Conservation (phyloP, 2,113 vertebrate species). For the Zeus faber region DNA sequence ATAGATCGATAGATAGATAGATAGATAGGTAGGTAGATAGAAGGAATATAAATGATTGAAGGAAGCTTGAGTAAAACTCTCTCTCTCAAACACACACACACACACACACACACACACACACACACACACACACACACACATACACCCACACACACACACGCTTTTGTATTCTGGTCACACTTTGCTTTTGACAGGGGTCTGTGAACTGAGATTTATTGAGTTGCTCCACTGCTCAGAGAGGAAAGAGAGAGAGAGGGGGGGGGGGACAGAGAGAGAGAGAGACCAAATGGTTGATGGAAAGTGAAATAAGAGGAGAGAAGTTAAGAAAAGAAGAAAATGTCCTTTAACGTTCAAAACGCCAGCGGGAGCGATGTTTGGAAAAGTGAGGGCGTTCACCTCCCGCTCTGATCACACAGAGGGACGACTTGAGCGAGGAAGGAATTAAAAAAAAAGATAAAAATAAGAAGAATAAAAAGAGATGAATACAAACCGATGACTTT, state of each 20-base stretch:
- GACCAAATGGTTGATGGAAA: neutral
- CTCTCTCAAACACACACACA: constrained; percentile 8
- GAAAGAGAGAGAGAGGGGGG: neutral
- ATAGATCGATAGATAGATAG: no score
- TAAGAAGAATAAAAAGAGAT: no score
- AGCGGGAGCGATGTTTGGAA: no score
- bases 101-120: neutral
- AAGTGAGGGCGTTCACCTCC: no score
- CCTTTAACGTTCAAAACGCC: no score
- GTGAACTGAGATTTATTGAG: neutral
- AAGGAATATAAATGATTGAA: neutral
- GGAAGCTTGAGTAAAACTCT: neutral
- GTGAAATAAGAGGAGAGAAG: no score
- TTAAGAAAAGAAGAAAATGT: no score
- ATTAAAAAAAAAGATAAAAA: no score
- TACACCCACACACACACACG: neutral
- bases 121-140: neutral
- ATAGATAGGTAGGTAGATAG: neutral
- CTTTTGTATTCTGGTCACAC: no score
- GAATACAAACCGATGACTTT: no score
- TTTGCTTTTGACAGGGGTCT: neutral
- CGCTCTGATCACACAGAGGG: no score
- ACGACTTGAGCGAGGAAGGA: no score
- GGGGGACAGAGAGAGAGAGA: neutral
- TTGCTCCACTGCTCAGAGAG: neutral